These are phyloP conservation scores for Falcunculus frontatus DNA, from an alignment of 2,113 vertebrate genomes.

Conservation along the genomic window DNA sequence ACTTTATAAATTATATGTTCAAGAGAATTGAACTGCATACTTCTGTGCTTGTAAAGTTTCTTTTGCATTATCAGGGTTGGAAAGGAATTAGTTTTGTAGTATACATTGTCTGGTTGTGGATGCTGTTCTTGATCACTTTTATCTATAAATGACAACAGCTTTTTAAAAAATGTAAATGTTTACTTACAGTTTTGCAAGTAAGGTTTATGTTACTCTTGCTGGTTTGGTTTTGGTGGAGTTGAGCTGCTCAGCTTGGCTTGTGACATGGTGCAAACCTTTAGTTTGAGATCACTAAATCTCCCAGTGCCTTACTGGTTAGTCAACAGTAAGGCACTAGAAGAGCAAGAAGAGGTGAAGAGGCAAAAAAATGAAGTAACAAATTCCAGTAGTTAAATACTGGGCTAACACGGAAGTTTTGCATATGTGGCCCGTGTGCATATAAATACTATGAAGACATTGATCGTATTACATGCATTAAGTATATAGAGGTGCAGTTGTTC, in stretches of 20 bases:
- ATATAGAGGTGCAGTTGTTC: not conserved
- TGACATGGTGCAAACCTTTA: not conserved
- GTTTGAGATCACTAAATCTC: not conserved
- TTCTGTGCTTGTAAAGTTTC: constrained; percentile 19
- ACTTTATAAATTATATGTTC: not conserved
- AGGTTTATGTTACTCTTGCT: not conserved
- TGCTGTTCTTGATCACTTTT: constrained; percentile 28
- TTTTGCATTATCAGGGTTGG: not conserved
- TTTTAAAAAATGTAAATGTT: constrained; percentile 41
- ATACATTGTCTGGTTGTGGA: not conserved
- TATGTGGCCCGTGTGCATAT: not conserved
- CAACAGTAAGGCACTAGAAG: not conserved
- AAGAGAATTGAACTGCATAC: not conserved
- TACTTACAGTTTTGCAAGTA: constrained; percentile 2
- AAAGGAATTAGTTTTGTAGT: not conserved
- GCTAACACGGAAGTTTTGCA: not conserved
- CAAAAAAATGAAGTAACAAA: not conserved
- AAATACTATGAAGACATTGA: not conserved
- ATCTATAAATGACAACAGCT: constrained; percentile 27
- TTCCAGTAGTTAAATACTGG: not conserved
- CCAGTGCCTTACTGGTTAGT: too few relatives aligned
- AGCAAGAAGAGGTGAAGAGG: not conserved
- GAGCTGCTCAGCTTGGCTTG: not conserved
- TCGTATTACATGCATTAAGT: not conserved
- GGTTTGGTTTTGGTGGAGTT: not conserved